Conservation (phyloP, 2,888 invertebrate species). For the Heliconius erato region DNA sequence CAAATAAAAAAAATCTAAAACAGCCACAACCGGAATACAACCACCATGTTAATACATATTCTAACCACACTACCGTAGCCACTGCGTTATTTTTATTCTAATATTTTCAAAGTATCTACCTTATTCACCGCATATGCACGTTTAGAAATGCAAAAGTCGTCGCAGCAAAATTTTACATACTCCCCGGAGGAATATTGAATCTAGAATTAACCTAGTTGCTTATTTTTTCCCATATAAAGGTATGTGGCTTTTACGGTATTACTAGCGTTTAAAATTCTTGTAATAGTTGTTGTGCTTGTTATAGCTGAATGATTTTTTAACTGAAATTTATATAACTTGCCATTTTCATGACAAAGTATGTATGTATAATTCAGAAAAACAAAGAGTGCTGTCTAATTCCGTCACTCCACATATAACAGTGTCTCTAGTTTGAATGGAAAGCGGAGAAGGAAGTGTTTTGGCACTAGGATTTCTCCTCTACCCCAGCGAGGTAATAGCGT, state of each 20-base stretch:
- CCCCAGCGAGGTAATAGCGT: too few species aligned
- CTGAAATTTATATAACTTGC: not conserved
- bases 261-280: not conserved
- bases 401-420: not conserved
- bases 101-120: constrained; percentile 11
- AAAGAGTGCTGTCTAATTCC: not conserved
- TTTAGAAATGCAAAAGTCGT: constrained; percentile 30
- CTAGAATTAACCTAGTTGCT: constrained; percentile 45
- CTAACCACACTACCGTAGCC: not conserved
- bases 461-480: too few species aligned
- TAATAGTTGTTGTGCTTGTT: not conserved
- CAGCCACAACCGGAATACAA: too few species aligned
- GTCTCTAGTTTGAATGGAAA: not conserved
- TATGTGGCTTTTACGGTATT: not conserved
- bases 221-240: constrained; percentile 25
- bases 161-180: constrained; percentile 29
- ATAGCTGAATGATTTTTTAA: not conserved
- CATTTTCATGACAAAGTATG: too few species aligned
- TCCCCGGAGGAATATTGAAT: constrained; percentile 38
- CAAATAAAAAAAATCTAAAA: too few species aligned
- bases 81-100: not conserved
- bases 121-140: constrained; percentile 16
- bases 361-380: too few species aligned
- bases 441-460: not conserved
- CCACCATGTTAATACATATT: too few species aligned